phyloP scores from a whole-genome alignment of 2,113 vertebrate species.

The Corvus cornix region DNA sequence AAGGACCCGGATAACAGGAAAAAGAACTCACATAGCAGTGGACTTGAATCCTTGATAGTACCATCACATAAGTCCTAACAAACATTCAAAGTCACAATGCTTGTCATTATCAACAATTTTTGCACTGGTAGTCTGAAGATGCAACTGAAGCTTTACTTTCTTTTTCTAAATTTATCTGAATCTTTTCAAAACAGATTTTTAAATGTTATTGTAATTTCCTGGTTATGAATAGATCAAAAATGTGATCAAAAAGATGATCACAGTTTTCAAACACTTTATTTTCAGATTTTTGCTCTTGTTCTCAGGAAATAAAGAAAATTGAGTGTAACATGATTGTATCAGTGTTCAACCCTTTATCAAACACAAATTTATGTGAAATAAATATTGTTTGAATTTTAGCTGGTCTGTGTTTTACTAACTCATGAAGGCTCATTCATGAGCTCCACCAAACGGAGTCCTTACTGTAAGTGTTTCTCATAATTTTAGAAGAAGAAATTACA shows the following conservation, averaged over 20 bases:
- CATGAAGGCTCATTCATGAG: neutral
- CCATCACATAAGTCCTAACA: neutral
- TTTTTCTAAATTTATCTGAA: neutral
- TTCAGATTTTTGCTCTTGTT: neutral
- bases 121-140: neutral
- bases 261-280: neutral
- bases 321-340: neutral
- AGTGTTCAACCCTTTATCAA: neutral
- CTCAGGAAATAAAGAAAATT: neutral
- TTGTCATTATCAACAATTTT: neutral
- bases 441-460: neutral
- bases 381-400: neutral
- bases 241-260: neutral
- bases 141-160: neutral
- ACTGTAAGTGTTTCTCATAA: neutral
- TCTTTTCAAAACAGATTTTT: neutral
- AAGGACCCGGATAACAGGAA: rapidly evolving
- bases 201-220: neutral
- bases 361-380: neutral
- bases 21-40: neutral
- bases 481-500: neutral
- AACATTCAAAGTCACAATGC: neutral
- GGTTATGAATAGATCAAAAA: neutral
- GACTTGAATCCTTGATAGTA: neutral
- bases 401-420: neutral